Evolutionary conservation across 2,888 invertebrate genomes (phyloP).

Genomic region (Ormyrus labotus): DNA sequence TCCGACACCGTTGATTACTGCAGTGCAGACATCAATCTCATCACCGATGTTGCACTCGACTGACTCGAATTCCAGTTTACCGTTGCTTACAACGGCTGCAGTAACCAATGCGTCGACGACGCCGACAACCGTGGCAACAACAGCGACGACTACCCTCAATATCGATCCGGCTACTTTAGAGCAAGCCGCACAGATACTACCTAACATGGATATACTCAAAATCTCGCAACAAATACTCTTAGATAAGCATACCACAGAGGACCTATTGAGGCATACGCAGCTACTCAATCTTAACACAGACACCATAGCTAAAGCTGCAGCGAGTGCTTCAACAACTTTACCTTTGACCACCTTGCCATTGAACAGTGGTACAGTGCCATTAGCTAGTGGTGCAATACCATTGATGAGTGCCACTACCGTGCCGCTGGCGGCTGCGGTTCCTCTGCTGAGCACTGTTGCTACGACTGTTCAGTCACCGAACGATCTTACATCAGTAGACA

Average conservation of each 20-base stretch:
- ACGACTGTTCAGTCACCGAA: background rate
- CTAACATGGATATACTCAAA: slow-evolving; percentile 50
- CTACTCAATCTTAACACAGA: slow-evolving; percentile 35
- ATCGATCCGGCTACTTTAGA: slow-evolving; percentile 32
- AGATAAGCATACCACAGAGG: slow-evolving; percentile 55
- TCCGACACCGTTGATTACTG: background rate
- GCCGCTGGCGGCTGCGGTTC: slow-evolving; percentile 11
- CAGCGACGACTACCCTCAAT: background rate
- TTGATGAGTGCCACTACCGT: background rate
- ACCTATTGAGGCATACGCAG: slow-evolving; percentile 44
- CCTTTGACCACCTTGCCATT: background rate
- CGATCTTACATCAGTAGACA: background rate
- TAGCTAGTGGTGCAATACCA: background rate
- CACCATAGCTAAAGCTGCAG: slow-evolving; percentile 4
- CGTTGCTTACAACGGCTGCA: background rate
- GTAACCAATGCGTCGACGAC: background rate
- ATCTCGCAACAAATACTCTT: slow-evolving; percentile 53
- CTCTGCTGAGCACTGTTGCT: background rate
- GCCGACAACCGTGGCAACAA: background rate
- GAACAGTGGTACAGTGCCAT: background rate
- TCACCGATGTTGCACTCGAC: slow-evolving; percentile 19
- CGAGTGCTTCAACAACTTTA: background rate
- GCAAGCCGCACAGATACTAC: slow-evolving; percentile 23
- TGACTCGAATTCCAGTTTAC: slow-evolving; percentile 35
- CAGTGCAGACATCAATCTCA: slow-evolving; percentile 22